phyloP scores from a whole-genome alignment of 1,140 invertebrate genomes.

The Papilio dardanus region DNA sequence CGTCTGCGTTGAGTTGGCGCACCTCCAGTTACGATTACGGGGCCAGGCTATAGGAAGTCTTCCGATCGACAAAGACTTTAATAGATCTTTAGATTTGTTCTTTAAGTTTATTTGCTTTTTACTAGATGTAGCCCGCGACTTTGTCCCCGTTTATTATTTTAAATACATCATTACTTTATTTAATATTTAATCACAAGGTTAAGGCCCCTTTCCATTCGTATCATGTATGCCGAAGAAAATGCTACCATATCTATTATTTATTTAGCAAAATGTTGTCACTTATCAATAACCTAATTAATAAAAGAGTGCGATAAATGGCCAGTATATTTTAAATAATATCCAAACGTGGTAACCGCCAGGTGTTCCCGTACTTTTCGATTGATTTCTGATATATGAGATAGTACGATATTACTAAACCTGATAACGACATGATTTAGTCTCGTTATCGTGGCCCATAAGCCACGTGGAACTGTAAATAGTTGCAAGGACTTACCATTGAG shows the following conservation, averaged over 20 bases:
- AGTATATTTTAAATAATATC: no score
- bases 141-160: no score
- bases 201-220: no score
- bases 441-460: not conserved
- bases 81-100: not conserved
- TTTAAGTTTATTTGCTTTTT: no score
- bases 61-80: not conserved
- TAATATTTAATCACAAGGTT: no score
- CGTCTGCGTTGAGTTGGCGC: constrained; percentile 47
- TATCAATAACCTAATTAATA: no score
- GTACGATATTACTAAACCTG: constrained; percentile 47
- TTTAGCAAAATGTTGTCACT: no score
- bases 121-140: no score
- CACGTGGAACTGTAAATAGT: constrained; percentile 10
- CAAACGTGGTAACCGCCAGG: constrained; percentile 49
- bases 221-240: no score
- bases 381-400: constrained; percentile 49
- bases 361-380: constrained; percentile 41
- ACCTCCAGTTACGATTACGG: constrained; percentile 34
- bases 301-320: no score
- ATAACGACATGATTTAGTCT: constrained; percentile 41
- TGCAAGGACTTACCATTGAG: not conserved
- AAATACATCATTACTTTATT: no score
- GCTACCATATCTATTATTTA: no score
- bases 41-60: constrained; percentile 33